Evolutionary conservation across 2,888 invertebrate genomes (phyloP), one percentile per base, ranked within the genome.

Genomic region (Megalurothrips usitatus): DNA sequence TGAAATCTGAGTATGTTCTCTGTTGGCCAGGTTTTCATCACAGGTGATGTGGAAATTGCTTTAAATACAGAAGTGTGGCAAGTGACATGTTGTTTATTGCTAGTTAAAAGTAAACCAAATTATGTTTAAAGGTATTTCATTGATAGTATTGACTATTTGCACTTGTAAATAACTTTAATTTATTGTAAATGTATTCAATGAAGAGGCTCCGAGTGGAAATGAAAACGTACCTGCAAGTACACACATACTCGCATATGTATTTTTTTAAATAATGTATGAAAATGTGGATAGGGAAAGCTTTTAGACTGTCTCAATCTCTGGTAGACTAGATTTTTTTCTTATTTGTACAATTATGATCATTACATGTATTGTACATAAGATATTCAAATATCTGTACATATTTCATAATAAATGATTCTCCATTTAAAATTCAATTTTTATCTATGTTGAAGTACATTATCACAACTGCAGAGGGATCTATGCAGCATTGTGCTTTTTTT

Each of bases 91-190:
- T 58, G 58, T 75, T 75, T 19, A 26, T 75, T 26, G 23, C 26
- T 26, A 75, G 68, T 75, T 23, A 26, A 75, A 26, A 11, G 68
- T 43, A 75, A 75, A 75, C 68, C 68, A 75, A 75, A 75, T 75
- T n/a, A 26, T 75, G 68, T 75, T 75, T 26, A 58, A 19, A 14
- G 23, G 68, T 75, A 75, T 75, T 75, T 75, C 68, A 75, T n/a
- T 75, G 68, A 75, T 75, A 75, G 68, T 75, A 75, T 75, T 75
- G 68, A 75, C 68, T 23, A 75, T 75, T 75, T 75, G 26, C 68
- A 75, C 68, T 26, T 75, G 68, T 75, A 75, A 26, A 75, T 26
- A 58, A 26, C 68, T 75, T 75, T 75, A 9, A 75, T 75, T 75
- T 75, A 75, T 75, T 75, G 68, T 75, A 9, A 26, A 75, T 75